phyloP scores from a whole-genome alignment of 2,888 invertebrate species.

The Strigamia crassipes region DNA sequence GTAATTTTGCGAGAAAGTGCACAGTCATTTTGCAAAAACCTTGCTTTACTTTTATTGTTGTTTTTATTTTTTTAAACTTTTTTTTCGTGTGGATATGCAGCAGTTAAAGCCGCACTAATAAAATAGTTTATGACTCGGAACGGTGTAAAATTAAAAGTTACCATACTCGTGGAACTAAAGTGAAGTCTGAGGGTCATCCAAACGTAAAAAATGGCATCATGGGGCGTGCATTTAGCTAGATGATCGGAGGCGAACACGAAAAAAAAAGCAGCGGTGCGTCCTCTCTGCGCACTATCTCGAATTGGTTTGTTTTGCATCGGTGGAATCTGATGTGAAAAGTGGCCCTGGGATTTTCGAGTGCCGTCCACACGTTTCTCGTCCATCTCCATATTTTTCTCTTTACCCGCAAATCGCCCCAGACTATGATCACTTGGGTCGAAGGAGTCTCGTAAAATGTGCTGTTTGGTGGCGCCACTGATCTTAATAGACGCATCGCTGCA shows the following conservation, averaged over 20 bases:
- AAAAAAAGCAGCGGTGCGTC: slow-evolving; percentile 22
- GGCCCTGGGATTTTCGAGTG: slow-evolving; percentile 35
- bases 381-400: slow-evolving; percentile 31
- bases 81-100: neutral
- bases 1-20: neutral
- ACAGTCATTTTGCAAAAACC: neutral
- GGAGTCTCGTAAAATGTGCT: slow-evolving; percentile 27
- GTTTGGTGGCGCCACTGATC: slow-evolving; percentile 38
- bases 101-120: neutral
- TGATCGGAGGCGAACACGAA: slow-evolving; percentile 14
- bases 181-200: neutral
- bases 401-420: slow-evolving; percentile 22
- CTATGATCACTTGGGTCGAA: slow-evolving; percentile 40
- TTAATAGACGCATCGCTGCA: slow-evolving; percentile 23
- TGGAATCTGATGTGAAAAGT: slow-evolving; percentile 36
- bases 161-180: neutral
- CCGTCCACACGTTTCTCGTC: slow-evolving; percentile 38
- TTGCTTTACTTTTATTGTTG: neutral
- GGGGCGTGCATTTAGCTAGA: slow-evolving; percentile 19
- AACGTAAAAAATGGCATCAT: slow-evolving; percentile 19
- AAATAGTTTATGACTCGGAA: neutral
- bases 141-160: slow-evolving; percentile 6
- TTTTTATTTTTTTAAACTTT: neutral
- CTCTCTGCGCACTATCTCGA: neutral
- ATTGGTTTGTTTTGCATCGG: slow-evolving; percentile 40